Base-by-base conservation (phyloP, 2,797 vertebrate genomes). In the Buphagus erythrorhynchus region DNA sequence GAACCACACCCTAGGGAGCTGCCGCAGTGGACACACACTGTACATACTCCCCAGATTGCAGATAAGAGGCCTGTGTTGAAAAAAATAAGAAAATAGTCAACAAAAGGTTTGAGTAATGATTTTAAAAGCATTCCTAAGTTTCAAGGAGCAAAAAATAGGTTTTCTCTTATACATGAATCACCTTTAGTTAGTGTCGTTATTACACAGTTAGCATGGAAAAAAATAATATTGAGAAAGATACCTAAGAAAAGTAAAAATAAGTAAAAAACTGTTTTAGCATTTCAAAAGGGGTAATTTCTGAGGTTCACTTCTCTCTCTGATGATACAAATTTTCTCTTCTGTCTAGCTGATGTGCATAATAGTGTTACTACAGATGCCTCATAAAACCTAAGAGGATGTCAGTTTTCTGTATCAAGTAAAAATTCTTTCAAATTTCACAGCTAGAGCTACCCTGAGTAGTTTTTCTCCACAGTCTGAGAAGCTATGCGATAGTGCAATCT, bases 21-120 rank as follows among this genome's bases (percentile, higher is more conserved):
- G 3, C 40, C 6, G 2, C 15, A 7, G 40, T 40, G 40, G 40
- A 40, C 16, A 3, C 16, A 14, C 6, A 0, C 9, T 31, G 36
- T 6, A 5, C 0, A 0, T 7, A 13, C 33, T 25, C 38, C 48
- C 22, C 67, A 5, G 1, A 3, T 1, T 6, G 14, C 2, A 3
- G 38, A 3, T 13, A 4, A 88, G 36, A 67, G 17, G 31, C 20
- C 10, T 40, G 19, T 40, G 15, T 36, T 57, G 63, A 68, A 48
- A 61, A 43, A 31, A n/a, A 54, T 31, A 31, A 58, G 19, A 43
- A 81, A 84, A n/a, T 1, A 6, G 9, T 31, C 54, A 63, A 25
- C 19, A 36, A 22, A 68, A 63, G 2, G 6, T 19, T 51, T 55
- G 26, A 6, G 8, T 38, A 24, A 16, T 11, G 25, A 5, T 63